Percentiles rank a stretch among this genome's conserved stretches.
phyloP scores from a whole-genome alignment of 2,888 invertebrate species.

The Furcula furcula region DNA sequence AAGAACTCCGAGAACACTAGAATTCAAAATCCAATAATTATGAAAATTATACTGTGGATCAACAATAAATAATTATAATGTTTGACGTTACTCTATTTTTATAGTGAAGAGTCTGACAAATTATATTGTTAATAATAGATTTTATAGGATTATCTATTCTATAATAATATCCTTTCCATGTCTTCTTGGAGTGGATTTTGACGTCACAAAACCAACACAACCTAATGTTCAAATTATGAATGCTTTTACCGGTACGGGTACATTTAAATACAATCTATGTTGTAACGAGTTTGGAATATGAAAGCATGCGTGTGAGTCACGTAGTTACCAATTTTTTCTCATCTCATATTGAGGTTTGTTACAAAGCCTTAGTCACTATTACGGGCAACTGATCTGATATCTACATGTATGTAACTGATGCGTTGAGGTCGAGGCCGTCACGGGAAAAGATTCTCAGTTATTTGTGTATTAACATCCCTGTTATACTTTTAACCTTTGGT shows the following conservation, averaged over 20 bases:
- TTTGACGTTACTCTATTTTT: too few species aligned
- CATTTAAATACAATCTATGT: constrained; percentile 11
- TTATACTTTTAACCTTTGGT: constrained; percentile 33
- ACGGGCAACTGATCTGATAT: constrained; percentile 53
- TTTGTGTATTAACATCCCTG: constrained; percentile 43
- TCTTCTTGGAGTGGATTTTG: too few species aligned
- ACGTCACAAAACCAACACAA: too few species aligned
- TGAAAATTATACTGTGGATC: too few species aligned
- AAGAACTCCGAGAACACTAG: too few species aligned
- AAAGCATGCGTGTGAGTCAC: constrained; percentile 33
- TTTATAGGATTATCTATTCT: too few species aligned
- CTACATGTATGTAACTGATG: constrained; percentile 49
- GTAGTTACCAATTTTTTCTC: constrained; percentile 23
- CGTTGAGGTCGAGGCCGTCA: constrained; percentile 64
- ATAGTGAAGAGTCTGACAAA: too few species aligned
- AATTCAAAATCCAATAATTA: too few species aligned
- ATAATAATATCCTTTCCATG: too few species aligned
- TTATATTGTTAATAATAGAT: too few species aligned
- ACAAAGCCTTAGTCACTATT: constrained; percentile 51
- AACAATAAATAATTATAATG: too few species aligned
- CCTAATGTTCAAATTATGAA: too few species aligned
- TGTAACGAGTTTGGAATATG: constrained; percentile 16
- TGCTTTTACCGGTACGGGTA: constrained; percentile 2
- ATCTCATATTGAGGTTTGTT: constrained; percentile 26
- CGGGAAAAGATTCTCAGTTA: constrained; percentile 69